Evolutionary conservation across 2,797 vertebrate species (phyloP).

Genomic region (Enteromius paludinosus): DNA sequence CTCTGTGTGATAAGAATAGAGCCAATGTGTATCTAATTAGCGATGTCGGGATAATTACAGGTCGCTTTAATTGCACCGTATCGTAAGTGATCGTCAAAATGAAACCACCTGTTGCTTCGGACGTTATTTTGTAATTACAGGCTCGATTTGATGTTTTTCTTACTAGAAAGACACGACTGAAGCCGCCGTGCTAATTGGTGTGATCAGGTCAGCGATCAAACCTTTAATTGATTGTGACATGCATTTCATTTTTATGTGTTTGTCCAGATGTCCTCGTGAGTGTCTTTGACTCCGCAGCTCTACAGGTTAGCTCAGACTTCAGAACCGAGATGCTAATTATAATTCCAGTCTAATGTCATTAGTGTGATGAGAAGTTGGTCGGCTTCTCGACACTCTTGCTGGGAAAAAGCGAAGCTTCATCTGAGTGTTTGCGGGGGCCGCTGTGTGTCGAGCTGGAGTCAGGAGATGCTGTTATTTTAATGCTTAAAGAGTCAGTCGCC

Average conservation of each 20-base stretch:
- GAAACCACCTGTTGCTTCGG: conserved; percentile 80
- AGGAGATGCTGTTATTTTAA: conserved; percentile 76
- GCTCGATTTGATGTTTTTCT: conserved; percentile 60
- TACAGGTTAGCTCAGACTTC: not conserved
- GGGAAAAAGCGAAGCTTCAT: conserved; percentile 75
- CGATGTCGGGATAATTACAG: conserved; percentile 79
- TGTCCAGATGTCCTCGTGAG: not conserved
- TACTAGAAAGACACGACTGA: conserved; percentile 57
- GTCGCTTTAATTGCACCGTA: conserved; percentile 80
- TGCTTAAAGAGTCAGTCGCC: conserved; percentile 71
- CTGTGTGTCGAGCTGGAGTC: conserved; percentile 70
- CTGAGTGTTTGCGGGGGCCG: conserved; percentile 73
- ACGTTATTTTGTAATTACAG: conserved; percentile 82
- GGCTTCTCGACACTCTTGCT: not conserved
- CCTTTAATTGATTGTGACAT: conserved; percentile 71
- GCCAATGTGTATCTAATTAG: conserved; percentile 79
- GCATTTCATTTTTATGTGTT: conserved; percentile 25
- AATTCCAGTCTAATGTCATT: conserved; percentile 13
- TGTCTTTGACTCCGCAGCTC: not conserved
- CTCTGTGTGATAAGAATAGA: conserved; percentile 68
- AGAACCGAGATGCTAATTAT: conserved; percentile 35
- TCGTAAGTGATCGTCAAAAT: conserved; percentile 79
- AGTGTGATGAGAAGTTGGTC: conserved; percentile 4
- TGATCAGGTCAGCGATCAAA: conserved; percentile 68
- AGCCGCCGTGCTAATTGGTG: conserved; percentile 73